Conservation (phyloP, 2,113 vertebrate genomes). For the Sprattus sprattus region DNA sequence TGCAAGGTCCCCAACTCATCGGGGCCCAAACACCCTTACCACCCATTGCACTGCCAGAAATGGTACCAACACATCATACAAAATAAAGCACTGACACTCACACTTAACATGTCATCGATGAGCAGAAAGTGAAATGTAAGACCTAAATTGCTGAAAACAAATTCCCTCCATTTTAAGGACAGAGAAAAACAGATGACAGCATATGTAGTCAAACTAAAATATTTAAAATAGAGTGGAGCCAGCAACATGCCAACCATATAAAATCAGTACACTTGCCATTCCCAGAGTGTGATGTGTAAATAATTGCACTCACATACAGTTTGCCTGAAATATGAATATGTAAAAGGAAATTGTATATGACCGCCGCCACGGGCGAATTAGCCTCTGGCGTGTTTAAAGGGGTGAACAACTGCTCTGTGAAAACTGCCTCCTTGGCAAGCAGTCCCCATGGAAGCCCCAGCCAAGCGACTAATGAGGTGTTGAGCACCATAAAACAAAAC, state of each 20-base stretch:
- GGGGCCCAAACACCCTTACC: not conserved
- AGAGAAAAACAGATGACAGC: not conserved
- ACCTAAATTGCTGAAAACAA: not conserved
- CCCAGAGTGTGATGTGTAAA: conserved; percentile 26
- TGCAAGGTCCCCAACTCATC: not conserved
- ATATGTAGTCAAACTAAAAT: not conserved
- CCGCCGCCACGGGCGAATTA: conserved; percentile 60
- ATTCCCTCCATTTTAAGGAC: not conserved
- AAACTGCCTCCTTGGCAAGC: conserved; percentile 63
- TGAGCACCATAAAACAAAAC: conserved; percentile 52
- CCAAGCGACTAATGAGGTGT: conserved; percentile 74
- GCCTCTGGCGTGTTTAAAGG: conserved; percentile 58
- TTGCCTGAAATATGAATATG: conserved; percentile 51
- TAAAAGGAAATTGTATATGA: conserved; percentile 60
- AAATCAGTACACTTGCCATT: not conserved
- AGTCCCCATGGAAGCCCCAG: conserved; percentile 47
- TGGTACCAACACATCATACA: not conserved
- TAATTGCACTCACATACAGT: conserved; percentile 25
- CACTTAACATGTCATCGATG: not conserved
- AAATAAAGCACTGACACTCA: not conserved
- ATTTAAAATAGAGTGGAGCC: not conserved
- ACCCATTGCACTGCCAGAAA: not conserved
- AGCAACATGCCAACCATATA: not conserved
- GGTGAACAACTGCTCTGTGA: conserved; percentile 47
- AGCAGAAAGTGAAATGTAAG: not conserved